Evolutionary conservation across 1,140 invertebrate species (phyloP).

Genomic region (Drosophila kurseongensis): DNA sequence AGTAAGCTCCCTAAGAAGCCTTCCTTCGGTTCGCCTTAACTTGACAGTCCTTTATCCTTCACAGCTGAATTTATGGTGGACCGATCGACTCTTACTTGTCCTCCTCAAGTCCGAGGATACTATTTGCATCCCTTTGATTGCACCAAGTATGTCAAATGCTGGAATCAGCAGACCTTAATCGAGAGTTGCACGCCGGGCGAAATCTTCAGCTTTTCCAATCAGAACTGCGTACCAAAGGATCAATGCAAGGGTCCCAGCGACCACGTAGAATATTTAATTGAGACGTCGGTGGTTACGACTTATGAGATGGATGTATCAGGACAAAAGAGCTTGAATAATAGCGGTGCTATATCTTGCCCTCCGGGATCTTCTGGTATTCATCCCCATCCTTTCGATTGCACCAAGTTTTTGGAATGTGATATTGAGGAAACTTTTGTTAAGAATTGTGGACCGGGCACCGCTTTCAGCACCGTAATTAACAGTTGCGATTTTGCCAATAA

Average conservation of each 20-base stretch:
- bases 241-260: constrained; percentile 54
- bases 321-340: background rate
- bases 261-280: constrained; percentile 55
- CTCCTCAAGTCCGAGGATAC: constrained; percentile 82
- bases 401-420: constrained; percentile 88
- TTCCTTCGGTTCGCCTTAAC: background rate
- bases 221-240: constrained; percentile 48
- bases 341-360: constrained; percentile 75
- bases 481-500: constrained; percentile 88
- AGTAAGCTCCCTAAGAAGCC: constrained; percentile 35
- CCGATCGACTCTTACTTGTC: constrained; percentile 56
- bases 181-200: constrained; percentile 86
- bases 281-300: constrained; percentile 7
- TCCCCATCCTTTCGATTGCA: constrained; percentile 87
- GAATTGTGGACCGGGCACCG: constrained; percentile 88
- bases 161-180: constrained; percentile 86
- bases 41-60: background rate
- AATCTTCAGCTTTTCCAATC: constrained; percentile 67
- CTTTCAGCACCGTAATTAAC: constrained; percentile 86
- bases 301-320: background rate
- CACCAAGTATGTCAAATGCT: constrained; percentile 88
- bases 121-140: constrained; percentile 88
- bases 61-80: constrained; percentile 54
- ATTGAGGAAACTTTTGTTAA: constrained; percentile 87
- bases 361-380: constrained; percentile 85